phyloP scores from a whole-genome alignment of 2,797 vertebrate genomes.

The Hyperoplus lanceolatus region DNA sequence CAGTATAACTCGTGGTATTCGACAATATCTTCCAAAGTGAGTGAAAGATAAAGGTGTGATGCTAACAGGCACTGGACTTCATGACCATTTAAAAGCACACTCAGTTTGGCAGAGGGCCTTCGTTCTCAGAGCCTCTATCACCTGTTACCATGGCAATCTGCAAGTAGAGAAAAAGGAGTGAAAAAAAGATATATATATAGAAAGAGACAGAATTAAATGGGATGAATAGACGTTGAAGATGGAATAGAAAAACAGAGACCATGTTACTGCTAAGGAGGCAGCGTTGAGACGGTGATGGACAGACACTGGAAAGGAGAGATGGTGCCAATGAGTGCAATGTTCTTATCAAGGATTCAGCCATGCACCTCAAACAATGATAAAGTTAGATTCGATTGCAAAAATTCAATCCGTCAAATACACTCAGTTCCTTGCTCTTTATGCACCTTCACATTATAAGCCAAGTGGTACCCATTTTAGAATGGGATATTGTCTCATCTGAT shows the following conservation, averaged over 20 bases:
- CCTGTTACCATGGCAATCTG: conserved; percentile 69
- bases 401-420: conserved; percentile 59
- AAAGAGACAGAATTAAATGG: conserved; percentile 24
- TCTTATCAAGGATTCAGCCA: conserved; percentile 63
- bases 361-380: conserved; percentile 48
- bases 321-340: conserved; percentile 32
- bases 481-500: conserved; percentile 53
- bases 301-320: conserved; percentile 21
- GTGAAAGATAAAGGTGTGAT: not conserved
- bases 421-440: conserved; percentile 29
- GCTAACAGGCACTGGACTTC: not conserved
- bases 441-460: conserved; percentile 40
- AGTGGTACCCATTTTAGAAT: conserved; percentile 62
- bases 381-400: conserved; percentile 72
- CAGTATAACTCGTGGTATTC: no score
- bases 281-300: conserved; percentile 24
- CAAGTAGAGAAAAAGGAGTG: not conserved
- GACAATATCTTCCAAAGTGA: not conserved
- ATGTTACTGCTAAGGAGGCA: conserved; percentile 15
- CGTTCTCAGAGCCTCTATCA: conserved; percentile 38
- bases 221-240: conserved; percentile 34
- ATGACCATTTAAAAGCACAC: conserved; percentile 22
- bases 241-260: conserved; percentile 23
- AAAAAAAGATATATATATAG: conserved; percentile 29
- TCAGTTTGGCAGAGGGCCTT: not conserved